These are phyloP conservation scores for Petrophora chlorosata DNA, from an alignment of 2,888 invertebrate genomes.

Conservation along the genomic window DNA sequence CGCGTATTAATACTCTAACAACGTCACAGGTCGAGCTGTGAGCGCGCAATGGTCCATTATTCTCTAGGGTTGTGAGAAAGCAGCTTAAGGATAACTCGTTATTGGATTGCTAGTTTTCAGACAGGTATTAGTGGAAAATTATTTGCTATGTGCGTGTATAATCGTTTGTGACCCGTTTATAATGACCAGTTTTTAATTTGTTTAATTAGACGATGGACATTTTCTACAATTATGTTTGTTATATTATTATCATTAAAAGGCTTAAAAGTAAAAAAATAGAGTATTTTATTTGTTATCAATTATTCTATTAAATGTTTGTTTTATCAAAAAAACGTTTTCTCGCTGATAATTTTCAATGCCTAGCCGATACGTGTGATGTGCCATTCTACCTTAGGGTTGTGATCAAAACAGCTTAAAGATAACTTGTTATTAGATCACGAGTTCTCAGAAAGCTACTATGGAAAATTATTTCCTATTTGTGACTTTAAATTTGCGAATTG, in stretches of 20 bases:
- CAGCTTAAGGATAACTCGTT: conserved; percentile 74
- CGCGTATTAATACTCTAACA: conserved; percentile 32
- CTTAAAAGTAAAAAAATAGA: too few species aligned
- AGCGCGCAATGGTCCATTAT: conserved; percentile 59
- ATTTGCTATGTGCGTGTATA: too few species aligned
- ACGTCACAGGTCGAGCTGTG: conserved; percentile 45
- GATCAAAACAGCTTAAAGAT: conserved; percentile 78
- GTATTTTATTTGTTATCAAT: too few species aligned
- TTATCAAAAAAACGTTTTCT: too few species aligned
- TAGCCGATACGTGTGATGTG: conserved; percentile 51
- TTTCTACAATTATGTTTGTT: too few species aligned
- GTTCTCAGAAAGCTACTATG: conserved; percentile 42
- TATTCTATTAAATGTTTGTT: too few species aligned
- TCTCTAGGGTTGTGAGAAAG: conserved; percentile 63
- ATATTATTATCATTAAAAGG: too few species aligned
- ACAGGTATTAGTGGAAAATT: conserved; percentile 37
- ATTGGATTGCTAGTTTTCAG: conserved; percentile 55
- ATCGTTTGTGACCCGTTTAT: too few species aligned
- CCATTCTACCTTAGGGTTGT: conserved; percentile 59
- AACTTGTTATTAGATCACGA: conserved; percentile 61
- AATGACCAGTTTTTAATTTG: too few species aligned
- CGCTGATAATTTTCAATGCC: too few species aligned
- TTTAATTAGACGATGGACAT: too few species aligned
- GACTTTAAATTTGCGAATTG: conserved; percentile 12
- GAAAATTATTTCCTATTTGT: conserved; percentile 38